Base-by-base conservation (phyloP, 2,888 invertebrate genomes). In the Sycophila texana region DNA sequence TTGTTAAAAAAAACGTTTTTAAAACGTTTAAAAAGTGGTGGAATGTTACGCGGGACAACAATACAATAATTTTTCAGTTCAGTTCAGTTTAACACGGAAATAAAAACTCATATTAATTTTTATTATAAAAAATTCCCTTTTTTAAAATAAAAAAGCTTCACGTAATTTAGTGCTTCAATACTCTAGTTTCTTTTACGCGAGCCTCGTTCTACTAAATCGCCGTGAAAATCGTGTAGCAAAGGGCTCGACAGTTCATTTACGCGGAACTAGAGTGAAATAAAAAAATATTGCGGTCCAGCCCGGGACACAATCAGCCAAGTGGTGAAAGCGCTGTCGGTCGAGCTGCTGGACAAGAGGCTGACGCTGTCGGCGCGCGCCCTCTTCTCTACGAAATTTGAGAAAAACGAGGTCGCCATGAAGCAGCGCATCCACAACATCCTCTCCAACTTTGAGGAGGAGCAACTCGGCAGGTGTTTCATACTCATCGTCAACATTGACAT, bases 261-360 rank as follows among this genome's bases (percentile, higher is more conserved):
- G 1, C 39, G 39, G 7, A 39, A 5, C 7, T 39, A 7, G 7
- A 39, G 4, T 39, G 5, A 39, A 39, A 39, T 39, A 39, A 39
- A 39, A 39, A 39, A 39, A 39, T 39, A 39, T 39, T 39, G 39
- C 39, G 39, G 5, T 39, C 1, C 87, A 94, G 94, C 90, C 86
- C 91, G 93, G 18, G 94, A 94, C 85, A 92, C 93, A 91, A 92
- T 94, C n/a, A 92, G 93, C 14, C 91, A 93, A n/a, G 93, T 94
- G 30, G 91, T 94, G 2, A 92, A 92, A 84, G 92, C 94, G 0
- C 85, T 94, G 81, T 94, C 94, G 39, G 81, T 79, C 5, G 91
- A 91, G 78, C 90, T 93, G 66, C 91, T 92, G 49, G 91, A 91
- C n/a, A 90, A 90, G 14, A 88, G 87, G 18, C 89, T 91, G 0